Evolutionary conservation across 2,888 invertebrate genomes (phyloP).

Genomic region (Netelia fuscicornis): DNA sequence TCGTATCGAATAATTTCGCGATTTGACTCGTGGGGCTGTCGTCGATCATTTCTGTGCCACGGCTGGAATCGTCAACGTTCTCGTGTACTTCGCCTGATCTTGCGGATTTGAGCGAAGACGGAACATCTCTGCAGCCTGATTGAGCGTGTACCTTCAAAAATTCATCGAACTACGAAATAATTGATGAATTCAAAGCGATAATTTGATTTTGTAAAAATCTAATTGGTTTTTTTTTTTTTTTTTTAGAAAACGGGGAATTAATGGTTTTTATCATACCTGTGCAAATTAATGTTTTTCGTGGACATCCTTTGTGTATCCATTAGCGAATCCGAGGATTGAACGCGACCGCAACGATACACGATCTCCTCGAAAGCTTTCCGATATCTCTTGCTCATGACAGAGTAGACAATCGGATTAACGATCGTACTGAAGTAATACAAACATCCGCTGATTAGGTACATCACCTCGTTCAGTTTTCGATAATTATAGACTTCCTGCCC

Average conservation of each 20-base stretch:
- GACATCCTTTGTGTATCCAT: conserved; percentile 71
- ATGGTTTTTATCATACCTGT: conserved; percentile 41
- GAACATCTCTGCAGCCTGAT: conserved; percentile 75
- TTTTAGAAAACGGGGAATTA: neutral
- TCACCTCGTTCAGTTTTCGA: conserved; percentile 90
- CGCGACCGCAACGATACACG: conserved; percentile 86
- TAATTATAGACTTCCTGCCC: conserved; percentile 88
- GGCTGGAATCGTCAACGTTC: conserved; percentile 44
- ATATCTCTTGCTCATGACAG: conserved; percentile 92
- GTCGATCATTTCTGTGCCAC: conserved; percentile 30
- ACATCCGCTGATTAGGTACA: conserved; percentile 92
- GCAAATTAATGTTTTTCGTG: conserved; percentile 35
- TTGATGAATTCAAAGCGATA: neutral
- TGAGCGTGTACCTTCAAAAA: conserved; percentile 73
- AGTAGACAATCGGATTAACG: conserved; percentile 94
- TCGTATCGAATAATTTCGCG: neutral
- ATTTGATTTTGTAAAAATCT: neutral
- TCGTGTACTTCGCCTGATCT: conserved; percentile 40
- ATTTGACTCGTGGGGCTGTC: conserved; percentile 6
- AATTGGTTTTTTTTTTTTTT: neutral
- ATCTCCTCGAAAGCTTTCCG: conserved; percentile 92
- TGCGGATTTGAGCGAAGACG: conserved; percentile 69
- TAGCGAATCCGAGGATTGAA: neutral
- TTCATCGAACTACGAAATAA: neutral
- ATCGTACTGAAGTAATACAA: conserved; percentile 94